Evolutionary conservation across 1,140 invertebrate genomes (phyloP).

Genomic region (Cotesia chilonis): DNA sequence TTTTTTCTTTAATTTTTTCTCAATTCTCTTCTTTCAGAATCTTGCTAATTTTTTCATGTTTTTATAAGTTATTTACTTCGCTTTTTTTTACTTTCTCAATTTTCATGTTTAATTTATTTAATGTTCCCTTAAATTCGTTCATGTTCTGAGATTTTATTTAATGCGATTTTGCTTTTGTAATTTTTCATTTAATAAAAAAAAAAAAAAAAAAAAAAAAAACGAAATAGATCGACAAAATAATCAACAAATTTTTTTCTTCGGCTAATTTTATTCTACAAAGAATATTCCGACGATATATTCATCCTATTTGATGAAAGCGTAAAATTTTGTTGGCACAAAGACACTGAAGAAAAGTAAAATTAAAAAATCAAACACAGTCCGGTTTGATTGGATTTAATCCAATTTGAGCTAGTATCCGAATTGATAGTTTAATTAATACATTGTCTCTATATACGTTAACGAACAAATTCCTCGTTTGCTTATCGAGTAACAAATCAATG

Average conservation of each 20-base stretch:
- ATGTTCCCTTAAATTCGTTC: no score
- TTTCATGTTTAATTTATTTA: no score
- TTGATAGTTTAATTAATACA: background rate
- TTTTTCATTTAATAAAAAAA: no score
- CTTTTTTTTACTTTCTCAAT: no score
- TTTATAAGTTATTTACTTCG: no score
- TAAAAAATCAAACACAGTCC: background rate
- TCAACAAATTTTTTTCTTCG: background rate
- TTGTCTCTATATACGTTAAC: background rate
- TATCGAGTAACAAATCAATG: background rate
- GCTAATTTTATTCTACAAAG: background rate
- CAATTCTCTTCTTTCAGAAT: no score
- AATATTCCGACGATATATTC: no score
- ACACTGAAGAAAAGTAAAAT: background rate
- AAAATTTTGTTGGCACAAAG: background rate
- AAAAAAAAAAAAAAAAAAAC: no score
- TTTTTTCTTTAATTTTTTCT: no score
- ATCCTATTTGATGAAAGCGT: background rate
- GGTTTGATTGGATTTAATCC: conserved; percentile 4
- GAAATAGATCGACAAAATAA: background rate
- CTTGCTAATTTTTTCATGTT: no score
- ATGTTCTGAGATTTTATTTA: no score
- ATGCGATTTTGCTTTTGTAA: no score
- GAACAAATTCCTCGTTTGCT: background rate
- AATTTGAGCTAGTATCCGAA: background rate